Base-by-base conservation (phyloP, 2,797 vertebrate species). In the Manis crassicaudata region DNA sequence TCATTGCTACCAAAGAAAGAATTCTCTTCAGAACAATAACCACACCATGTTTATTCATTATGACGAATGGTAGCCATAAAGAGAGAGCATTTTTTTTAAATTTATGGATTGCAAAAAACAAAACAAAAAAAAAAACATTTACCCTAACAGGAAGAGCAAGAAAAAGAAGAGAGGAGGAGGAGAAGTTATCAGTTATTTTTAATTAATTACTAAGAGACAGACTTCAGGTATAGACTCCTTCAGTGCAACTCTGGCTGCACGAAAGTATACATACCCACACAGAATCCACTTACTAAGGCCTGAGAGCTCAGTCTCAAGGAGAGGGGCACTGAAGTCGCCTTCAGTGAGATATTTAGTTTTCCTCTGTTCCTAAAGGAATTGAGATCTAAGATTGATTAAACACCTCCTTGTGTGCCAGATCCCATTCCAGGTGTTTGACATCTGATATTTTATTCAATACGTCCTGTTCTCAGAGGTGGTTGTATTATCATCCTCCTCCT, bases 21-120 rank as follows among this genome's bases (percentile, higher is more conserved):
- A 7, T 62, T 95, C 67, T 97, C 79, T 86, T 88, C 92, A 88
- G 7, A 96, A 32, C 21, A 94, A 62, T 63, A 82, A 92, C 60
- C 35, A 62, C 58, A 75, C 0, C 20, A 54, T 87, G 77, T 62
- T 32, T 96, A 83, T 93, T 88, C 83, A 96, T 84, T 79, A 97
- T 67, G 96, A 94, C 75, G 1, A 97, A 75, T 76, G 46, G 79
- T 23, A 96, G 93, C 80, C 88, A 97, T 92, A 23, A 92, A 80
- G 23, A 94, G 46, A 12, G 96, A 58, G 54, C 11, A 58, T 92
- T 93, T 95, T 62, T 46, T 20, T 35, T 79, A 50, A 94, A 5
- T 85, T 18, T 92, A 86, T 93, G 81, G 93, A 94, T 56, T 65
- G 32, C 14, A 85, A 96, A 88, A 54, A 73, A 88, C 37, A 70